Base-by-base conservation (phyloP, 2,888 invertebrate species). In the Hydrotaea diabolus region DNA sequence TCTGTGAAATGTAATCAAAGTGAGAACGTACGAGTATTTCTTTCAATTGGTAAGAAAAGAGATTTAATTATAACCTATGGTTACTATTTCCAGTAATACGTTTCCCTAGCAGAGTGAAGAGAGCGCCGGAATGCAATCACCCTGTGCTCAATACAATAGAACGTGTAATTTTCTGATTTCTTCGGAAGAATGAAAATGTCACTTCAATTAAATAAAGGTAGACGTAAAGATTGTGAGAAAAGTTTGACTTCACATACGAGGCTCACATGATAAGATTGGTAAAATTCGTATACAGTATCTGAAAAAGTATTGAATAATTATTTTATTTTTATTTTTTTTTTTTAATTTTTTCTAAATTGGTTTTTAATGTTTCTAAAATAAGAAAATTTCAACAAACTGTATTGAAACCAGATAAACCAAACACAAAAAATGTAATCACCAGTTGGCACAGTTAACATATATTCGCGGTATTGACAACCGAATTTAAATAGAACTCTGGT, bases 1-100 rank as follows among this genome's bases (percentile, higher is more conserved):
- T 69, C 69, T 69, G 43, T 69, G 46, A 69, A 69, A 46, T 15
- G 69, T 69, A 69, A 69, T 69, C 46, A 46, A 46, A 46, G 31
- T 36, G 36, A n/a, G 69, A 69, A 21, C 9, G 46, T 46, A 39
- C 43, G n/a, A 17, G 2, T 31, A 7, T 31, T 31, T 31, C 31
- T 31, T 31, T 31, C n/a, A n/a, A n/a, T 3, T 23, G 31, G n/a
- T 53, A 17, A n/a, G n/a, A 66, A 11, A 17, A 43, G 7, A 43
- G 43, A 69, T 69, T 69, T 69, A 69, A 69, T 69, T 69, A 69
- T 69, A 69, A 69, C 69, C 8, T 69, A 69, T 46, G 62, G 62
- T 62, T 62, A 13, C 8, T n/a, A 62, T 23, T 62, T 62, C 62
- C 26, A 62, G n/a, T 62, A 17, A 3, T n/a, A 2, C 49, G 15